Base-by-base conservation (phyloP, 2,888 invertebrate species). In the Eristalinus aeneus region DNA sequence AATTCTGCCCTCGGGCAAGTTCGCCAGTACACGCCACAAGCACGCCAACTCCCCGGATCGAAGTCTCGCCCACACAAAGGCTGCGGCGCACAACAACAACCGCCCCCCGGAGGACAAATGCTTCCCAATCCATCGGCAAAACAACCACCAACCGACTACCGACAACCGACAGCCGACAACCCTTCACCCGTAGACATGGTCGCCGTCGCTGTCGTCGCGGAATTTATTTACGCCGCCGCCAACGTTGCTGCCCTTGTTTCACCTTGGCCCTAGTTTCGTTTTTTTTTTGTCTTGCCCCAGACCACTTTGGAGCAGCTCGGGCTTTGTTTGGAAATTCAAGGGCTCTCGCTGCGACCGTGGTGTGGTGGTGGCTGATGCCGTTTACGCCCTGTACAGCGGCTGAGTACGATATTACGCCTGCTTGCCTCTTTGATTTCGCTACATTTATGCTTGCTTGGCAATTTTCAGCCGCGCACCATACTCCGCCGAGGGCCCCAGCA, bases 231-330 rank as follows among this genome's bases (percentile, higher is more conserved):
- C 72, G 53, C 61, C 20, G 67, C 46, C 80, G 84, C 72, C 84
- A 76, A 72, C 72, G 36, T 56, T n/a, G 67, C 46, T 85, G 84
- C 72, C 84, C 84, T 85, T 80, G 84, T 73, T 76, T 85, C 84
- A 85, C 84, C 84, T 85, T 85, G 84, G 76, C 64, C 75, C 76
- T 76, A 65, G 68, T 67, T 79, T n/a, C n/a, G n/a, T n/a, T n/a
- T n/a, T n/a, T n/a, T 65, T 72, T 36, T 23, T 31, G 12, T 27
- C 12, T 53, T 32, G 39, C n/a, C 23, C 20, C 56, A n/a, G 56
- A 56, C 31, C 20, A 22, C 60, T 20, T 34, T 22, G 12, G 65
- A 56, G 71, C 16, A 58, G 65, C 34, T 53, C 20, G 12, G 4
- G 11, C 31, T 63, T 54, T 69, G 64, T 60, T 65, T 58, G 34